phyloP scores from a whole-genome alignment of 2,888 invertebrate species.

The Platycnemis pennipes region DNA sequence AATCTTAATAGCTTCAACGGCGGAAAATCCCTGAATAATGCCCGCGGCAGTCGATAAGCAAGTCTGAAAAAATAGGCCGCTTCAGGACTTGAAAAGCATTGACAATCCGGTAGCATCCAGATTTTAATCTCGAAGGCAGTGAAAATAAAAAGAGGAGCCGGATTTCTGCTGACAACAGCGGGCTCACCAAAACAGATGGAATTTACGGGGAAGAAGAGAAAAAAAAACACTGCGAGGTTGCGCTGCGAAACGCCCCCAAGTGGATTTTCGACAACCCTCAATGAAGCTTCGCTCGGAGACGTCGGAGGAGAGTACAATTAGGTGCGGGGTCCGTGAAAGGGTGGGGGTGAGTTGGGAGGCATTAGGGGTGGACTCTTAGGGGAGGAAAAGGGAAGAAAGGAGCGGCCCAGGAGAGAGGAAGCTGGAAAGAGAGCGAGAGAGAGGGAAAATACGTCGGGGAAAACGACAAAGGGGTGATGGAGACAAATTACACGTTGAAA shows the following conservation, averaged over 20 bases:
- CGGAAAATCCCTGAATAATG: no score
- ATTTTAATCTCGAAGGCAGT: not conserved
- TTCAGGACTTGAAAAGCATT: not conserved
- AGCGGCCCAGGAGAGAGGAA: not conserved
- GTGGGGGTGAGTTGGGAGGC: not conserved
- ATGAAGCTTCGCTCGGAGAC: not conserved
- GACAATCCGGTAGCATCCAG: not conserved
- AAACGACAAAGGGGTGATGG: slow-evolving; percentile 10
- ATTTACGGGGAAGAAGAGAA: not conserved
- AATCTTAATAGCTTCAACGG: no score
- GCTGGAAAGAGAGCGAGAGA: not conserved
- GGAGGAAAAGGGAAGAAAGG: not conserved
- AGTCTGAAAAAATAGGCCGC: not conserved
- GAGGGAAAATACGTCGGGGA: not conserved
- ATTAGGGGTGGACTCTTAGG: not conserved
- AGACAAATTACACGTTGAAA: slow-evolving; percentile 53
- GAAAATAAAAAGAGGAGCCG: not conserved
- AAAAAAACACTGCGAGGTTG: not conserved
- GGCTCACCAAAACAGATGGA: not conserved
- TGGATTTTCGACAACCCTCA: slow-evolving; percentile 13
- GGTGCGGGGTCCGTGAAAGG: not conserved
- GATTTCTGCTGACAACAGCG: not conserved
- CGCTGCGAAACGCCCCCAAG: not conserved
- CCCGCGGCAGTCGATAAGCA: no score
- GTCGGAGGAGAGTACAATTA: not conserved